Percentiles rank a stretch among this genome's conserved stretches.
These are phyloP conservation scores for Maconellicoccus hirsutus DNA, from an alignment of 1,140 invertebrate species.

Conservation along the genomic window DNA sequence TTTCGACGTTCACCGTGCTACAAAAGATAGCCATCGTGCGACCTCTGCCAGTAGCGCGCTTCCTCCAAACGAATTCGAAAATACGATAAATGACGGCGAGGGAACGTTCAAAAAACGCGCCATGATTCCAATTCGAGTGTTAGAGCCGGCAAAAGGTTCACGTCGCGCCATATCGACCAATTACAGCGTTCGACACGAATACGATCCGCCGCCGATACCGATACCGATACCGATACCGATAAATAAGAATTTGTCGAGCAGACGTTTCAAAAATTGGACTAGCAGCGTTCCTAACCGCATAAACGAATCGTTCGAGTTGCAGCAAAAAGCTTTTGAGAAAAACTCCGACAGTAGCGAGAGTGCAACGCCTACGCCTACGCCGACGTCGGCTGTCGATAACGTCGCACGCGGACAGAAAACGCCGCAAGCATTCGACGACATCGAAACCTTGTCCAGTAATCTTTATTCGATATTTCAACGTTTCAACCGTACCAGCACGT, in stretches of 20 bases:
- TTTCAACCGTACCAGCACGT: background rate
- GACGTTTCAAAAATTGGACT: too few species aligned
- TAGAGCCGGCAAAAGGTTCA: background rate
- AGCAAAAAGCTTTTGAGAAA: too few species aligned
- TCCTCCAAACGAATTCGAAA: too few species aligned
- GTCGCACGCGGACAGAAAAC: slow-evolving; percentile 19
- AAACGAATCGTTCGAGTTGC: too few species aligned
- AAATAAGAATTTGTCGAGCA: too few species aligned
- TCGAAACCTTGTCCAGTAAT: slow-evolving; percentile 12
- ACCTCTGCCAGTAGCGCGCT: too few species aligned
- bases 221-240: too few species aligned
- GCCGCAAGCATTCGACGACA: background rate
- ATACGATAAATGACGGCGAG: background rate
- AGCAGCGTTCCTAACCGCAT: too few species aligned
- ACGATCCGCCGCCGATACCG: too few species aligned
- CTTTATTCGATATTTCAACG: background rate
- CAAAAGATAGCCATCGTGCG: background rate
- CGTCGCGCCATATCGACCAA: background rate
- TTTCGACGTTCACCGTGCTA: background rate
- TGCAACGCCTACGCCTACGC: background rate
- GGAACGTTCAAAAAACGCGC: background rate
- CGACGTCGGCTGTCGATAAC: background rate
- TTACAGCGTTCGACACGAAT: background rate
- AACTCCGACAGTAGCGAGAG: background rate
- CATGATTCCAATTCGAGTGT: background rate